Evolutionary conservation across 1,140 invertebrate species (phyloP), one percentile per base, ranked within the genome.

Genomic region (Magallana angulata): DNA sequence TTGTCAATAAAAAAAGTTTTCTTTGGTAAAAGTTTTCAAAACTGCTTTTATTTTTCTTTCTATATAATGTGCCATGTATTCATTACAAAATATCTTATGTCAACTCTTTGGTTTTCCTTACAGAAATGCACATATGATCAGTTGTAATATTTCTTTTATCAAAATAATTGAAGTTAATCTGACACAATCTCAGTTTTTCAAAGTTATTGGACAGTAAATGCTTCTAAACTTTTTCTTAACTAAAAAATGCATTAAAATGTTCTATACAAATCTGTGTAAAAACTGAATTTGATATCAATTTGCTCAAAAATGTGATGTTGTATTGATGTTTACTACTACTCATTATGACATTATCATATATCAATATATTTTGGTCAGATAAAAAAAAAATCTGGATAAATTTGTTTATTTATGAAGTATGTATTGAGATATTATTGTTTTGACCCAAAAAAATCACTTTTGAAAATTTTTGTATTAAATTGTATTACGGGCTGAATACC

Each of bases 401-500:
- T 82, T 14, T 57, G 80, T 48, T 82, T 12, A 82, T 58, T 57
- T 11, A 82, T 82, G 2, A 82, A 56, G 80, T 82, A 82, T 56
- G n/a, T 56, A 82, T 48, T 57, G 48, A 16, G 14, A n/a, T 82
- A 57, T 8, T n/a, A 56, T 82, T 58, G 18, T n/a, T 82, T 57
- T 57, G n/a, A 82, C 18, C 30, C 16, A 30, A 82, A 82, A 57
- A 82, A 56, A 57, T 82, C 80, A 57, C 30, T 57, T 82, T 82
- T 82, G 48, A 57, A 57, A 18, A 7, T 82, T 9, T 57, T 6
- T 30, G 4, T 57, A 57, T 82, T 56, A 82, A 82, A 82, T 56
- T 48, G 80, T 36, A 82, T 82, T 82, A 82, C 80, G 48, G 80
- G 48, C 80, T 82, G 36, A 82, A 82, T 56, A 56, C 14, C 48